A percentile compares a stretch with the other conserved stretches of the same genome.
phyloP scores from a whole-genome alignment of 2,888 invertebrate genomes.

The Luperina testacea region DNA sequence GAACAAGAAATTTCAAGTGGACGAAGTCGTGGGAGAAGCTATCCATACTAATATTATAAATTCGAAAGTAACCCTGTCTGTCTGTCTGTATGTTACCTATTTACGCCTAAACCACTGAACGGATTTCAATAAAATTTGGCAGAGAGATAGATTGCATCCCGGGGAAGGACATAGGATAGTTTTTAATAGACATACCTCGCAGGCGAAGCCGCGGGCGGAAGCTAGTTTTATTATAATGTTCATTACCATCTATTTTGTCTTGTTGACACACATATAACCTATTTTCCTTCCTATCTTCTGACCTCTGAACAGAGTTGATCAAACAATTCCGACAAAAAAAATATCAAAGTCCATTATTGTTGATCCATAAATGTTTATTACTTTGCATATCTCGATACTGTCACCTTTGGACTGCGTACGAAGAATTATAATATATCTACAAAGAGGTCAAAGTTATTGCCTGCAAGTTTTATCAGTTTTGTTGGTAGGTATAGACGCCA shows the following conservation, averaged over 20 bases:
- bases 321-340: conserved; percentile 14
- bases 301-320: conserved; percentile 1
- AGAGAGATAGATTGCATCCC: too few relatives aligned
- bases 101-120: too few relatives aligned
- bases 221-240: neutral
- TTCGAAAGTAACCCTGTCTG: too few relatives aligned
- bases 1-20: too few relatives aligned
- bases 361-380: conserved; percentile 8
- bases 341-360: conserved; percentile 30
- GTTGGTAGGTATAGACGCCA: neutral
- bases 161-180: too few relatives aligned
- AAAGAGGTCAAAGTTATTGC: neutral
- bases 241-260: neutral
- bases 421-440: neutral
- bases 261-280: neutral
- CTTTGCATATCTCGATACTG: neutral
- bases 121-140: too few relatives aligned
- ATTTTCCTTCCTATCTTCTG: neutral
- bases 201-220: neutral
- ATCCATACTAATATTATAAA: too few relatives aligned
- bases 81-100: too few relatives aligned
- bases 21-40: neutral
- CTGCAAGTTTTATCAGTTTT: neutral
- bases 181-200: too few relatives aligned
- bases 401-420: conserved; percentile 18